Evolutionary conservation across 2,113 vertebrate species (phyloP), one percentile per base, ranked within the genome.

Genomic region (Rhea pennata): DNA sequence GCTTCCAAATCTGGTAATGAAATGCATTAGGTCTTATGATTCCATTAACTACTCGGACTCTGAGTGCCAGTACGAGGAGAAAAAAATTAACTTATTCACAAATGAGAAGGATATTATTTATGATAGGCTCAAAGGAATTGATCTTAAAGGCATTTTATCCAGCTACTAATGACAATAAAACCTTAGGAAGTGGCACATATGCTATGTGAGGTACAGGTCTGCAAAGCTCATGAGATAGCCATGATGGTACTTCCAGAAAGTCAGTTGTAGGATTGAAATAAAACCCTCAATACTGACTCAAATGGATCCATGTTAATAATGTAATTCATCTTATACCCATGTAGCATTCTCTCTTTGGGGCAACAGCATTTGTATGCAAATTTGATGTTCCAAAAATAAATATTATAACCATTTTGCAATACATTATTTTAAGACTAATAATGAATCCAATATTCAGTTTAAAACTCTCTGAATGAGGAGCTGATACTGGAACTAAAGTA

Each of bases 381-480:
- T 88, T 70, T 50, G 3, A 16, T 78, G 51, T 59, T 21, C 54
- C 21, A 27, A 66, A 53, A 94, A 65, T 31, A 80, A 36, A 36
- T 36, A 36, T 36, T 36, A 36, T 36, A 36, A 36, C 36, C 6
- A 36, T 36, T 36, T 36, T 36, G 36, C 36, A 36, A 36, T 36
- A 36, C 36, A 36, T 36, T 95, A 39, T 73, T 93, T 88, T 42
- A 93, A 79, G 67, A 46, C 21, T 72, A 42, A 36, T 67, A 70
- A 78, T 62, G 75, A 87, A 61, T 58, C 46, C 17, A 73, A 33
- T 36, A 15, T 29, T 78, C 14, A 67, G 56, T 92, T 96, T 76
- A 87, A 67, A 95, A 54, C 31, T 77, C 36, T 88, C n/a, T 93
- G 79, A 94, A 92, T 87, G 61, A 90, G 73, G 16, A 69, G 10